Percentiles rank a stretch among this genome's conserved stretches.
phyloP scores from a whole-genome alignment of 2,797 vertebrate genomes.

The Mareca strepera region DNA sequence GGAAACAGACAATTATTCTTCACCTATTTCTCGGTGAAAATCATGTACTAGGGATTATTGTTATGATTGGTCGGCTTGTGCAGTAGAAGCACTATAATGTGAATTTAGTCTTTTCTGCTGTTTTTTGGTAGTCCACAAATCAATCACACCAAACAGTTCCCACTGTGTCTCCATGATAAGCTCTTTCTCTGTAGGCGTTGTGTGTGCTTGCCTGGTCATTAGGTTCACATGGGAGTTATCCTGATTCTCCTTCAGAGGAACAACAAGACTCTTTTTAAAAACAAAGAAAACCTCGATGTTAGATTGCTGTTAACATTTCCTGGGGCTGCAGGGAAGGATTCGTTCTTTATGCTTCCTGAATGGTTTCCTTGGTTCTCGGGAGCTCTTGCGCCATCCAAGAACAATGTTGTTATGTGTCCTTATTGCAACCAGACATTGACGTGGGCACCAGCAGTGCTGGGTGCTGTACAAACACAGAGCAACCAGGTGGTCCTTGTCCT shows the following conservation, averaged over 20 bases:
- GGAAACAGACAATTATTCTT: conserved; percentile 2
- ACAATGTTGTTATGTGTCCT: background rate
- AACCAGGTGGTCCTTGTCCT: conserved; percentile 1
- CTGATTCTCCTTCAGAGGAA: background rate
- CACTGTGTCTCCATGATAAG: background rate
- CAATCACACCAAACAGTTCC: background rate
- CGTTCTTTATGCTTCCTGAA: conserved; percentile 4
- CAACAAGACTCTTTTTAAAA: background rate
- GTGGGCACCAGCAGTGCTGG: background rate
- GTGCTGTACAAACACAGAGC: background rate
- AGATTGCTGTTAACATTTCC: background rate
- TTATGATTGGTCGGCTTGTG: background rate
- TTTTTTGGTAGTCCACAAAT: background rate
- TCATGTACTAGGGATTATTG: background rate
- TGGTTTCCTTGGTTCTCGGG: conserved; percentile 3
- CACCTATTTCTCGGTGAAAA: conserved; percentile 26
- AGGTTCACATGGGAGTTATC: background rate
- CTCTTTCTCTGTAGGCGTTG: background rate
- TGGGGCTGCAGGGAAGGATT: background rate
- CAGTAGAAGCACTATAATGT: background rate
- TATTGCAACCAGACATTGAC: background rate
- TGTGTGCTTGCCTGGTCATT: background rate
- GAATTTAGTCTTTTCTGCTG: background rate
- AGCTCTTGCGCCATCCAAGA: background rate
- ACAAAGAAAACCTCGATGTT: background rate